Percentiles rank a stretch among this genome's conserved stretches.
These are phyloP conservation scores for Agonopterix subpropinquella DNA, from an alignment of 2,888 invertebrate genomes.

Conservation along the genomic window DNA sequence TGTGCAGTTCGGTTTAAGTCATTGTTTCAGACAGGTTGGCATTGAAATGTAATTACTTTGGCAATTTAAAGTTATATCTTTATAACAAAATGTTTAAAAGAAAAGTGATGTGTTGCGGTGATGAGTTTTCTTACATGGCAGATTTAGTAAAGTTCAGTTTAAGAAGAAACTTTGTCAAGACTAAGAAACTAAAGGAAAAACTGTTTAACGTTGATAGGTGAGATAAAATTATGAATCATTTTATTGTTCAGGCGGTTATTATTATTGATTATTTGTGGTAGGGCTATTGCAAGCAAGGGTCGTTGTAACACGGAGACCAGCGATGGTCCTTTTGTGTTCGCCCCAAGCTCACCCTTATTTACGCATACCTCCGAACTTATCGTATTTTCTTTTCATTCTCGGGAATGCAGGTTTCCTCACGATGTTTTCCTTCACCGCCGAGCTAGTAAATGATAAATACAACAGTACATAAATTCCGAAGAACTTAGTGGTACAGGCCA, in stretches of 20 bases:
- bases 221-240: slow-evolving; percentile 14
- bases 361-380: too few relatives aligned
- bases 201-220: slow-evolving; percentile 47
- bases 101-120: slow-evolving; percentile 37
- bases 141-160: slow-evolving; percentile 36
- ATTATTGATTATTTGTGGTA: too few relatives aligned
- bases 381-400: too few relatives aligned
- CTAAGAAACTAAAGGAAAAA: slow-evolving; percentile 41
- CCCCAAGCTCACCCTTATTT: too few relatives aligned
- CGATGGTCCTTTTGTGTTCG: too few relatives aligned
- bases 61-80: not conserved
- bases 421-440: too few relatives aligned
- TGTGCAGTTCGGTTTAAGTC: not conserved
- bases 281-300: too few relatives aligned
- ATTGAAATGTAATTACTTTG: not conserved
- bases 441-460: too few relatives aligned
- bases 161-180: slow-evolving; percentile 42
- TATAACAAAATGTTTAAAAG: slow-evolving; percentile 22
- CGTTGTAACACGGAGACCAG: too few relatives aligned
- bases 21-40: not conserved
- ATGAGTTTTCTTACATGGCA: slow-evolving; percentile 28
- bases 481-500: too few relatives aligned
- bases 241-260: not conserved
- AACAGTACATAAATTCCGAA: too few relatives aligned
- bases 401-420: too few relatives aligned